Evolutionary conservation across 2,113 vertebrate genomes (phyloP).

Genomic region (Nothocercus julius): DNA sequence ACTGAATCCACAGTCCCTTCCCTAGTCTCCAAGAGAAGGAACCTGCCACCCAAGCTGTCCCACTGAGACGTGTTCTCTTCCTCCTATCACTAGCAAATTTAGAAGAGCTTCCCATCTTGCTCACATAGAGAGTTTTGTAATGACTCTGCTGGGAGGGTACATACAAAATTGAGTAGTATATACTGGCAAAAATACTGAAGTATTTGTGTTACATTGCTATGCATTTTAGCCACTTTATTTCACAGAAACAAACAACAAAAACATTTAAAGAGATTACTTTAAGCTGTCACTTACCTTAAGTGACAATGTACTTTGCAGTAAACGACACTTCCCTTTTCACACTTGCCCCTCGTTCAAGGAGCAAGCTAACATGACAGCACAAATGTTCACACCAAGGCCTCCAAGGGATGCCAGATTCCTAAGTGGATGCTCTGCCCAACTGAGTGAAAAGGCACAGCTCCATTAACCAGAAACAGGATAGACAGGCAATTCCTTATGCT

Average conservation of each 20-base stretch:
- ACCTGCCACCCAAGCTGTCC: neutral
- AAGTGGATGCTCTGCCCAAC: neutral
- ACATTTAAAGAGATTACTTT: neutral
- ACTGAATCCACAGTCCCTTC: neutral
- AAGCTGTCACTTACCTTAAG: neutral
- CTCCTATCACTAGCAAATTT: neutral
- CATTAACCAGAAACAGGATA: neutral
- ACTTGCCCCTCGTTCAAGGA: neutral
- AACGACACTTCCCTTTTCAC: neutral
- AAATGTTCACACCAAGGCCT: neutral
- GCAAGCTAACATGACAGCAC: neutral
- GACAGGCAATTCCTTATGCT: neutral
- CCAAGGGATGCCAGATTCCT: neutral
- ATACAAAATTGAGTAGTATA: too few relatives aligned
- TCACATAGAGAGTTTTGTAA: too few relatives aligned
- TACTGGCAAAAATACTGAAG: too few relatives aligned
- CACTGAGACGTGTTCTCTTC: neutral
- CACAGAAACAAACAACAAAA: fast-evolving
- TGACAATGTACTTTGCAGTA: neutral
- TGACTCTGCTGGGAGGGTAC: neutral
- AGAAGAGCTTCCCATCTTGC: neutral
- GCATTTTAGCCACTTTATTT: neutral
- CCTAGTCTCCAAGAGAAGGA: neutral
- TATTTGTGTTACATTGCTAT: neutral
- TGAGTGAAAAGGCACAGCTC: constrained; percentile 7